A percentile compares a stretch with the other conserved stretches of the same genome.
Conservation (phyloP, 2,113 vertebrate genomes). For the Cryptotis parvus region DNA sequence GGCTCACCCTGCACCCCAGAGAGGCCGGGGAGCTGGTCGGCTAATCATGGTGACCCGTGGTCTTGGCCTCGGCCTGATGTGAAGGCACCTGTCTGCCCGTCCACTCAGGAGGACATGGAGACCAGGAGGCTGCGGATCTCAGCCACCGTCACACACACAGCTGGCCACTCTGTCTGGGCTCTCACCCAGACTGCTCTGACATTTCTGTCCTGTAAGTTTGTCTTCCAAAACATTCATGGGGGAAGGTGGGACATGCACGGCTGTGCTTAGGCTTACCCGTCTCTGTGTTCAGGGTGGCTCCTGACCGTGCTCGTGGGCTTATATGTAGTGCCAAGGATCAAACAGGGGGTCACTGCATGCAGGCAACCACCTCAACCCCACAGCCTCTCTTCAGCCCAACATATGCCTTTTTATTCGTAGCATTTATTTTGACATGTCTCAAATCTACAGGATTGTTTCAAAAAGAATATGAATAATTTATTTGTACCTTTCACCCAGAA, state of each 20-base stretch:
- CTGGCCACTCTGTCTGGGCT: neutral
- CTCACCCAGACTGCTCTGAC: neutral
- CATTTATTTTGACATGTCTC: constrained; percentile 23
- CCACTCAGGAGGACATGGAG: neutral
- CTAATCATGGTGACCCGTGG: too few species aligned
- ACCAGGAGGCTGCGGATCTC: neutral
- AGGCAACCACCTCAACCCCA: too few species aligned
- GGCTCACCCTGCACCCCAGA: neutral
- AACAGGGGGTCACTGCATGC: too few species aligned
- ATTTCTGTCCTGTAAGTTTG: neutral
- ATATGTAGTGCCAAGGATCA: too few species aligned
- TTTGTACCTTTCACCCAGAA: neutral
- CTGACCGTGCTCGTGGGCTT: too few species aligned
- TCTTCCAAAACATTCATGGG: neutral
- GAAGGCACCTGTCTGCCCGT: neutral
- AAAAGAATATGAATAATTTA: neutral
- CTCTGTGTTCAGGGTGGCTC: too few species aligned
- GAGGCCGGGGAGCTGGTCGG: too few species aligned
- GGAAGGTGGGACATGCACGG: too few species aligned
- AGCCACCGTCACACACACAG: neutral
- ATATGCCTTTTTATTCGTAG: neutral
- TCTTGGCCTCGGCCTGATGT: neutral
- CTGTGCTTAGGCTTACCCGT: too few species aligned
- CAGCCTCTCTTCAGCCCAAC: neutral
- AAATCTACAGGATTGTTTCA: neutral